A percentile compares a stretch with the other conserved stretches of the same genome.
Conservation (phyloP, 2,888 invertebrate genomes). For the Crocallis elinguaria region DNA sequence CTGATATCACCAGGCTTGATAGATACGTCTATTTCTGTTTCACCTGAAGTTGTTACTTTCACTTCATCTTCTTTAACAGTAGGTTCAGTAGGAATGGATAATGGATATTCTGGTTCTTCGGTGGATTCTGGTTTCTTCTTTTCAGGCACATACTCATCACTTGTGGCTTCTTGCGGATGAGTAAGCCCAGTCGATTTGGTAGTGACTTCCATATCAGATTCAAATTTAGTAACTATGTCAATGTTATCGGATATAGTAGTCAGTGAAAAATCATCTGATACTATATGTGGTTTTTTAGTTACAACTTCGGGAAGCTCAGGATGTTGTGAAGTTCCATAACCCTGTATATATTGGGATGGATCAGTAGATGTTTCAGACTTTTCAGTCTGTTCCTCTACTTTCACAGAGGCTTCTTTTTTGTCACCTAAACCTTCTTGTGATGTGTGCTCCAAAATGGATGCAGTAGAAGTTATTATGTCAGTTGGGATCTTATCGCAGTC, state of each 20-base stretch:
- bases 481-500: slow-evolving; percentile 41
- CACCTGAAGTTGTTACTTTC: neutral
- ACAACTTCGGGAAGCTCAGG: slow-evolving; percentile 4
- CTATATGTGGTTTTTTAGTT: slow-evolving; percentile 5
- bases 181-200: neutral
- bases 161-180: neutral
- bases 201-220: slow-evolving; percentile 4
- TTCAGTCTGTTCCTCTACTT: slow-evolving; percentile 28
- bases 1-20: slow-evolving; percentile 8
- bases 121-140: slow-evolving; percentile 1
- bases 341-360: slow-evolving; percentile 4
- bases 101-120: slow-evolving; percentile 2
- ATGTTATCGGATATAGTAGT: neutral
- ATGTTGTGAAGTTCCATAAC: neutral
- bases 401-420: slow-evolving; percentile 11
- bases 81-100: slow-evolving; percentile 7
- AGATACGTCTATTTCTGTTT: slow-evolving; percentile 1
- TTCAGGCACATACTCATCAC: slow-evolving; percentile 9
- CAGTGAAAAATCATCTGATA: neutral
- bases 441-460: slow-evolving; percentile 1
- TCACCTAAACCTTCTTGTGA: neutral
- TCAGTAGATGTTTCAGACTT: slow-evolving; percentile 33
- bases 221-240: slow-evolving; percentile 3
- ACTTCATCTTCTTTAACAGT: slow-evolving; percentile 22
- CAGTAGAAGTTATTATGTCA: slow-evolving; percentile 17